Base-by-base conservation (phyloP, 2,888 invertebrate species). In the Xylota segnis region DNA sequence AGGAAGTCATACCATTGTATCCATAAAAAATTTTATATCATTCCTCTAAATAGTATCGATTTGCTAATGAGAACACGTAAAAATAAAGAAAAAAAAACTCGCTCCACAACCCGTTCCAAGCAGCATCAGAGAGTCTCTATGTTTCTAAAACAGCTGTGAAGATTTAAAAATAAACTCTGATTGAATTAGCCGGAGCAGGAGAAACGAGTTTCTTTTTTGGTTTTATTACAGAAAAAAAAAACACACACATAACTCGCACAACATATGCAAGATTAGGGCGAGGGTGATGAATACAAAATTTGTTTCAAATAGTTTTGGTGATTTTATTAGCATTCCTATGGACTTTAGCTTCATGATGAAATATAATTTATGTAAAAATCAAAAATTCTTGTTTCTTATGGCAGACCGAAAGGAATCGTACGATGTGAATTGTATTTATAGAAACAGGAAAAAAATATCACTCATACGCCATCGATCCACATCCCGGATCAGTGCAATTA, bases 111-210 rank as follows among this genome's bases (percentile, higher is more conserved):
- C 56, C 12, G 56, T 27, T 63, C 29, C 65, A 4, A 61, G 16
- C 29, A 54, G 37, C 56, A 61, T 52, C 61, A 2, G 34, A 47
- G 43, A 56, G 43, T 47, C 7, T 43, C 9, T 72, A 50, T 14
- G 27, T 37, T 43, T 52, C 32, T 52, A 23, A 66, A 79, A 79
- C 79, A 72, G 71, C 71, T 72, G 79, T 58, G 72, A 29, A 65
- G 23, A 71, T 37, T 65, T 50, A 81, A 74, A 81, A 81, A 81
- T 81, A 81, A 74, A 52, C 71, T 68, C 74, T 81, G 81, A 81
- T 59, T 74, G 59, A 81, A 68, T 81, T 54, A 47, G 27, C 61
- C 74, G 14, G 50, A 58, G 54, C 40, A 50, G 40, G 61, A 56
- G 27, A 58, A 68, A 66, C 68, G 6, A 54, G 68, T 59, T 68